Evolutionary conservation across 1,140 invertebrate genomes (phyloP).

Genomic region (Drosophila mojavensis): DNA sequence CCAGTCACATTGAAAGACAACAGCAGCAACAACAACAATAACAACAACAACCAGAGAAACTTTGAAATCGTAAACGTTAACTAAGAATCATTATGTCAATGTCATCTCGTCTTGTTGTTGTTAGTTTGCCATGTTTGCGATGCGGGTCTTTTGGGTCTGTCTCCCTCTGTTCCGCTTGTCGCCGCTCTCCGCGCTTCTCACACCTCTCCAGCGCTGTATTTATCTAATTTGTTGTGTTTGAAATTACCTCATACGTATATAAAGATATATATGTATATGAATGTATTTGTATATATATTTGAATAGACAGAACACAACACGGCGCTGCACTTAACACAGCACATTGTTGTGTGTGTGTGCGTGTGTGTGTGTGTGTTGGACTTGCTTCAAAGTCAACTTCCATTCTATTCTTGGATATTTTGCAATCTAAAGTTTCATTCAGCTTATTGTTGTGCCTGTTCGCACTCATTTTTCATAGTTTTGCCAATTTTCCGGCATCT

Average conservation of each 20-base stretch:
- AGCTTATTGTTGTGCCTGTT: slow-evolving; percentile 9
- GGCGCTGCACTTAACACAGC: slow-evolving; percentile 43
- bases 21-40: background rate
- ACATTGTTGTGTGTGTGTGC: slow-evolving; percentile 3
- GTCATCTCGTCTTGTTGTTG: slow-evolving; percentile 54
- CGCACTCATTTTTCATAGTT: slow-evolving; percentile 35
- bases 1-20: slow-evolving; percentile 35
- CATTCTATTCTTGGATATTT: slow-evolving; percentile 71
- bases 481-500: slow-evolving; percentile 54
- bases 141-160: slow-evolving; percentile 37
- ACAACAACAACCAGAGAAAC: slow-evolving; percentile 29
- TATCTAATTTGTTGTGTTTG: slow-evolving; percentile 64
- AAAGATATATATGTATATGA: background rate
- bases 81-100: slow-evolving; percentile 81
- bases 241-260: slow-evolving; percentile 63
- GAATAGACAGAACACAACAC: slow-evolving; percentile 20
- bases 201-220: slow-evolving; percentile 25
- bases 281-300: background rate
- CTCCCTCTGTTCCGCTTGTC: background rate
- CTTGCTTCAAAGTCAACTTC: slow-evolving; percentile 48
- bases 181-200: background rate
- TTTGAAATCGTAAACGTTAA: slow-evolving; percentile 60
- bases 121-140: slow-evolving; percentile 27
- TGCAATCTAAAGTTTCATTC: slow-evolving; percentile 63
- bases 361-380: slow-evolving; percentile 4